phyloP scores from a whole-genome alignment of 2,888 invertebrate genomes.

The Euproctis similis region DNA sequence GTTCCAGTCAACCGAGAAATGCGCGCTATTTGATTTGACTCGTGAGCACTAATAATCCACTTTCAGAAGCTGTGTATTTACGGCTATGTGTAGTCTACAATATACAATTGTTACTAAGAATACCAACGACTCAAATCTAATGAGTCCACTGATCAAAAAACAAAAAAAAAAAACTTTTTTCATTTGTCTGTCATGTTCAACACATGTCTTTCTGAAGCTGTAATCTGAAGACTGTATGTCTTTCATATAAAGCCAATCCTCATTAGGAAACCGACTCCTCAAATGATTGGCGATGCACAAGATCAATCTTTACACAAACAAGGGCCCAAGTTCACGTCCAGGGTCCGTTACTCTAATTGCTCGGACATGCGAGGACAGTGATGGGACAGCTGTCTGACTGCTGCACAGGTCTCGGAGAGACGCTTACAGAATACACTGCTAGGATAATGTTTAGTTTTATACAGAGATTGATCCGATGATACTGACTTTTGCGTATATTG shows the following conservation, averaged over 20 bases:
- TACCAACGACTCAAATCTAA: too few relatives aligned
- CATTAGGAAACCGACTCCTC: slow-evolving; percentile 14
- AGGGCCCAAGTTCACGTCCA: slow-evolving; percentile 32
- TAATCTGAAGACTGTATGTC: too few relatives aligned
- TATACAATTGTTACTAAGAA: too few relatives aligned
- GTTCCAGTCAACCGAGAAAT: too few relatives aligned
- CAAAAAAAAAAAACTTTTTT: too few relatives aligned
- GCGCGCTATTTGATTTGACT: too few relatives aligned
- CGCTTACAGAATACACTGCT: slow-evolving; percentile 42
- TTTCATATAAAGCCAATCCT: slow-evolving; percentile 10
- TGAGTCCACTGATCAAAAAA: too few relatives aligned
- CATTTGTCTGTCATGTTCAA: too few relatives aligned
- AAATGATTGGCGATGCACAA: slow-evolving; percentile 25
- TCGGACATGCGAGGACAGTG: slow-evolving; percentile 40
- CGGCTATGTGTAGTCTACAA: too few relatives aligned
- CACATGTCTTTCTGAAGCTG: too few relatives aligned
- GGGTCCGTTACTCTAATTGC: slow-evolving; percentile 60
- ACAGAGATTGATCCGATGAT: slow-evolving; percentile 40
- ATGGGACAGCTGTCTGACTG: slow-evolving; percentile 40
- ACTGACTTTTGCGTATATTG: slow-evolving; percentile 29
- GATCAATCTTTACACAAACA: slow-evolving; percentile 26
- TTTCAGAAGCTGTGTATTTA: too few relatives aligned
- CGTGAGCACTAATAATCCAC: too few relatives aligned
- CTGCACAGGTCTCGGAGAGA: slow-evolving; percentile 30
- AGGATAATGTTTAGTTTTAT: slow-evolving; percentile 38